Evolutionary conservation across 2,888 invertebrate species (phyloP).

Genomic region (Ferrisia virgata): DNA sequence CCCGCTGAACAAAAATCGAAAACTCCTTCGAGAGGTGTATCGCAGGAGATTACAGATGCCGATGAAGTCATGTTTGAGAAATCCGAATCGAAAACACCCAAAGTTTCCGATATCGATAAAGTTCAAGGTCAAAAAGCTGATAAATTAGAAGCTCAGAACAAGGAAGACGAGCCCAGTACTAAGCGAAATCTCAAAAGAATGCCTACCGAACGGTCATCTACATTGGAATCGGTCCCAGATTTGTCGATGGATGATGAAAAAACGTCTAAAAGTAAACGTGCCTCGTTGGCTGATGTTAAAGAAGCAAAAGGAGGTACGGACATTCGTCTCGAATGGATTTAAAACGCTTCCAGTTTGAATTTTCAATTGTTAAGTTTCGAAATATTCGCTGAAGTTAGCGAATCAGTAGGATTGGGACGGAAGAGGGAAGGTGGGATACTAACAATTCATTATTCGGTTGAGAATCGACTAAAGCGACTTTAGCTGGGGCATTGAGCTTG

Average conservation of each 20-base stretch:
- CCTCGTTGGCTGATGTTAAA: constrained; percentile 22
- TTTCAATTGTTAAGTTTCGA: background rate
- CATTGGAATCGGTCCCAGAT: constrained; percentile 20
- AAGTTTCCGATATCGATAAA: background rate
- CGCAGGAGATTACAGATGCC: background rate
- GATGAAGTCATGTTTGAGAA: background rate
- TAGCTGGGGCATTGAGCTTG: too few species aligned
- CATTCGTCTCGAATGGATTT: background rate
- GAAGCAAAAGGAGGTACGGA: constrained; percentile 38
- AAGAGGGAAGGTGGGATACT: too few species aligned
- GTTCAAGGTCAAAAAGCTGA: background rate
- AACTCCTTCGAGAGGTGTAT: background rate
- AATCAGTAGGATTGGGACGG: background rate
- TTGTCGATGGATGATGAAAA: constrained; percentile 34
- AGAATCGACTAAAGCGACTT: too few species aligned
- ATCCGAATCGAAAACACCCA: constrained; percentile 6
- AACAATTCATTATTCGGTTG: too few species aligned
- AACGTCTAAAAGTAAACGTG: constrained; percentile 2
- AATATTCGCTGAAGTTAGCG: background rate
- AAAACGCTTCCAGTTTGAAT: constrained; percentile 20
- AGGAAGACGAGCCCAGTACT: background rate
- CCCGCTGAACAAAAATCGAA: background rate
- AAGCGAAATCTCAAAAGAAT: background rate
- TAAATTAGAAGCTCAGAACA: background rate
- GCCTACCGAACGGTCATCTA: background rate